A percentile compares a stretch with the other conserved stretches of the same genome.
These are phyloP conservation scores for Parasteatoda tepidariorum DNA, from an alignment of 1,140 invertebrate species.

Conservation along the genomic window DNA sequence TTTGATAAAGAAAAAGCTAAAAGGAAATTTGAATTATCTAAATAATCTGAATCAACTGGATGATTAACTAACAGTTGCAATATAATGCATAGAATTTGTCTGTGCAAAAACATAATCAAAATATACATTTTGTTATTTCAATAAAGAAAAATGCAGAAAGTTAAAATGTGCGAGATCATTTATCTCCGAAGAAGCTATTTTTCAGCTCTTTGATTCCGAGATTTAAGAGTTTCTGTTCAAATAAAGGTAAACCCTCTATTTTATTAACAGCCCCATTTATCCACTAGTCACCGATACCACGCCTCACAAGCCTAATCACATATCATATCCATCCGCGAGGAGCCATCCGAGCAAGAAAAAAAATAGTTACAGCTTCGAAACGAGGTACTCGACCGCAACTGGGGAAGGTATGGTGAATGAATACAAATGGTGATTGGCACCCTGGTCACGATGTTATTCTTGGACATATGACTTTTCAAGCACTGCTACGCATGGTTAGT, in stretches of 20 bases:
- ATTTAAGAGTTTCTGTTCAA: neutral
- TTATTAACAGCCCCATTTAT: conserved; percentile 54
- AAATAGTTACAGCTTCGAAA: conserved; percentile 49
- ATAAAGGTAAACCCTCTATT: conserved; percentile 20
- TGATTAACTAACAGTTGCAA: too few relatives aligned
- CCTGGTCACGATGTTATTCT: conserved; percentile 33
- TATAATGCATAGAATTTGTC: too few relatives aligned
- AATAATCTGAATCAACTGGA: too few relatives aligned
- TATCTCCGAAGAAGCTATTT: too few relatives aligned
- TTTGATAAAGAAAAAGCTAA: too few relatives aligned
- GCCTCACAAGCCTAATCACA: conserved; percentile 49
- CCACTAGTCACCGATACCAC: conserved; percentile 51
- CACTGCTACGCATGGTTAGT: conserved; percentile 41
- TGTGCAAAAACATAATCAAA: too few relatives aligned
- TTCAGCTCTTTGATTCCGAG: too few relatives aligned
- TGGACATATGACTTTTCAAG: conserved; percentile 50
- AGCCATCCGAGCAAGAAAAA: conserved; percentile 40
- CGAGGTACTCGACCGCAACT: conserved; percentile 30
- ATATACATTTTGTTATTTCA: too few relatives aligned
- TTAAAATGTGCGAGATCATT: too few relatives aligned
- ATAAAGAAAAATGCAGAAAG: too few relatives aligned
- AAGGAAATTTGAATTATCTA: too few relatives aligned
- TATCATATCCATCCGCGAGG: conserved; percentile 45
- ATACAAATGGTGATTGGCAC: conserved; percentile 29
- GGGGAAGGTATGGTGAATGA: conserved; percentile 8